Evolutionary conservation across 2,888 invertebrate species (phyloP).

Genomic region (Perizoma affinitatum): DNA sequence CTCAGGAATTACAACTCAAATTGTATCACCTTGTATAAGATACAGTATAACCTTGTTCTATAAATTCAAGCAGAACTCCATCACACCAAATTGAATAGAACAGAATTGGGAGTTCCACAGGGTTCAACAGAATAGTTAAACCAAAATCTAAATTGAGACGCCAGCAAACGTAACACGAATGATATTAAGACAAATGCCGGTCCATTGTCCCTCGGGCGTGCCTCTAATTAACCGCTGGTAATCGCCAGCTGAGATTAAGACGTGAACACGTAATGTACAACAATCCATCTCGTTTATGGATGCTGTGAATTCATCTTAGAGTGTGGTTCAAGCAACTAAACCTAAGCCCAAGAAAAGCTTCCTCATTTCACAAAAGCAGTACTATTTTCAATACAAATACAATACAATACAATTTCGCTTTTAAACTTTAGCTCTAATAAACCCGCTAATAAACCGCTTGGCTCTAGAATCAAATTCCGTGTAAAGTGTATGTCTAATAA

Average conservation of each 20-base stretch:
- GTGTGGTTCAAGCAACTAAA: constrained; percentile 43
- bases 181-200: constrained; percentile 58
- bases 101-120: neutral
- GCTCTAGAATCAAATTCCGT: too few relatives aligned
- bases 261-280: constrained; percentile 69
- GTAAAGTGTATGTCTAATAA: too few relatives aligned
- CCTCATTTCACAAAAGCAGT: too few relatives aligned
- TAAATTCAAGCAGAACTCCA: too few relatives aligned
- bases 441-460: too few relatives aligned
- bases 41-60: too few relatives aligned
- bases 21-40: neutral
- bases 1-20: neutral
- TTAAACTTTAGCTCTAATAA: too few relatives aligned
- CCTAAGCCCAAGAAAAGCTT: too few relatives aligned
- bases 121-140: constrained; percentile 14
- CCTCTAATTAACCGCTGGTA: constrained; percentile 75
- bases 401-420: too few relatives aligned
- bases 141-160: constrained; percentile 35
- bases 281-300: constrained; percentile 77
- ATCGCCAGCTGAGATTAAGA: constrained; percentile 76
- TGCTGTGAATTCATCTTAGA: constrained; percentile 48
- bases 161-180: constrained; percentile 36
- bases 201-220: constrained; percentile 66
- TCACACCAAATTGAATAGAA: constrained; percentile 2
- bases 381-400: too few relatives aligned